phyloP scores from a whole-genome alignment of 2,888 invertebrate species.

The Chrysina gloriosa region DNA sequence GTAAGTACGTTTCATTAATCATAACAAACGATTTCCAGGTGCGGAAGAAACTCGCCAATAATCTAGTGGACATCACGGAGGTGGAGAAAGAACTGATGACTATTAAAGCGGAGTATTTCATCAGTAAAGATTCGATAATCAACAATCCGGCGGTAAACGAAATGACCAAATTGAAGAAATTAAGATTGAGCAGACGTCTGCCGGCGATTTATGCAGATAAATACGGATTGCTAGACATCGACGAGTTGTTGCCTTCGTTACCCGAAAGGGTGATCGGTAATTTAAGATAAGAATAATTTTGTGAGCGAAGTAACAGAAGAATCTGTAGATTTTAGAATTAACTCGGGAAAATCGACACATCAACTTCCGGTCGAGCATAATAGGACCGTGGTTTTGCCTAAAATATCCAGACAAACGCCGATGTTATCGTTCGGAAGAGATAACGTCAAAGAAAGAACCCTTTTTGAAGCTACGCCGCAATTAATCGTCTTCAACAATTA shows the following conservation, averaged over 20 bases:
- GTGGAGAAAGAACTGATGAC: constrained; percentile 56
- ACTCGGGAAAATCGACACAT: constrained; percentile 46
- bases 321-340: constrained; percentile 52
- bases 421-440: background rate
- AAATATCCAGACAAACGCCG: constrained; percentile 33
- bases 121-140: constrained; percentile 51
- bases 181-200: constrained; percentile 50
- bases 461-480: constrained; percentile 56
- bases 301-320: background rate
- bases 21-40: no score
- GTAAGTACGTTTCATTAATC: no score
- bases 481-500: constrained; percentile 61
- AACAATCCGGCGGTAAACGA: constrained; percentile 51
- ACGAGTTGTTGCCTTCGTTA: constrained; percentile 55
- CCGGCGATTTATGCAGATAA: constrained; percentile 45
- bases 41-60: constrained; percentile 54
- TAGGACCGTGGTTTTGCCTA: constrained; percentile 21
- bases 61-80: constrained; percentile 49
- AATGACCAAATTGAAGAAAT: constrained; percentile 53
- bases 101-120: constrained; percentile 54
- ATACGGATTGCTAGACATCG: constrained; percentile 56
- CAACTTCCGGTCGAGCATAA: constrained; percentile 35
- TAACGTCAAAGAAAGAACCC: constrained; percentile 27
- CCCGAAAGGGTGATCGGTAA: constrained; percentile 56
- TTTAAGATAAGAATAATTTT: background rate